Conservation (phyloP, 2,888 invertebrate species). For the Malthinus seriepunctatus region DNA sequence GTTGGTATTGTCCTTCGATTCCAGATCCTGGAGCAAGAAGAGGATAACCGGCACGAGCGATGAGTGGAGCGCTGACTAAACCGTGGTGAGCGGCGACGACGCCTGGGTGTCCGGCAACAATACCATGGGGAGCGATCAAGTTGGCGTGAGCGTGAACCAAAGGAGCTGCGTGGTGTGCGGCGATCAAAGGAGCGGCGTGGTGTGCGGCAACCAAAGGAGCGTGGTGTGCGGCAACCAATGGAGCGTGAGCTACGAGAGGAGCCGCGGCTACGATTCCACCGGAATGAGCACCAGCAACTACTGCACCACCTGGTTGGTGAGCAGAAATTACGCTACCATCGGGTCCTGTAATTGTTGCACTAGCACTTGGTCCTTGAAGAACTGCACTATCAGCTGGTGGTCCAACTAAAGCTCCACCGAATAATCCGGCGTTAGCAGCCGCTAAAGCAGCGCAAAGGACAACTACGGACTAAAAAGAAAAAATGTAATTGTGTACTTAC, state of each 20-base stretch:
- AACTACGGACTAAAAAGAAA: constrained; percentile 23
- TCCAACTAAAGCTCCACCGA: constrained; percentile 33
- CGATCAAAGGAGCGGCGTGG: background rate
- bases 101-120: constrained; percentile 1
- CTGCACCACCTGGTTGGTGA: constrained; percentile 36
- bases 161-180: constrained; percentile 15
- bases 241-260: constrained; percentile 1
- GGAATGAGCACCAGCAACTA: constrained; percentile 34
- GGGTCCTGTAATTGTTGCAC: constrained; percentile 38
- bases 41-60: constrained; percentile 31
- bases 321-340: constrained; percentile 40
- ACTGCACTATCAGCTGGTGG: constrained; percentile 37
- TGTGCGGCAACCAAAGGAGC: background rate
- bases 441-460: constrained; percentile 31
- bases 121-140: too few relatives aligned
- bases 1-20: constrained; percentile 40
- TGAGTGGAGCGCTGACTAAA: constrained; percentile 1
- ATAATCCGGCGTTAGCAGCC: constrained; percentile 33
- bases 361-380: constrained; percentile 38
- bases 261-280: constrained; percentile 32
- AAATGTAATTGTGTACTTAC: background rate
- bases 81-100: constrained; percentile 5
- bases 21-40: constrained; percentile 36
- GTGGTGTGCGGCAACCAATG: background rate
- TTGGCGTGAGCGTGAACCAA: background rate